phyloP scores from a whole-genome alignment of 2,888 invertebrate species.

The Apodemia hepburni region DNA sequence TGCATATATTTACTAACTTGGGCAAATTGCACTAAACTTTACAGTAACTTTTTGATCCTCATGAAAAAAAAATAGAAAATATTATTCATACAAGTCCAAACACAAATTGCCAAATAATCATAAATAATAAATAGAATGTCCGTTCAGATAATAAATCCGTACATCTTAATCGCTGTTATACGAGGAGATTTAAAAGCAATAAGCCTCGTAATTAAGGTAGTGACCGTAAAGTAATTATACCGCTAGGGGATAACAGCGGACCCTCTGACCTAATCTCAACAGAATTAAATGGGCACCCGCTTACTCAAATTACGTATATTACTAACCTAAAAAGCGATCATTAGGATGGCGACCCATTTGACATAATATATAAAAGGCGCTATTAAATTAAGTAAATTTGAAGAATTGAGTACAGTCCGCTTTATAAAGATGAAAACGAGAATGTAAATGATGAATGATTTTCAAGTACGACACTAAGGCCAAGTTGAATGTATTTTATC shows the following conservation, averaged over 20 bases:
- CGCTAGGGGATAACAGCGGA: slow-evolving; percentile 1
- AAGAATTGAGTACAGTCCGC: not conserved
- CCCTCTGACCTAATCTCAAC: slow-evolving; percentile 32
- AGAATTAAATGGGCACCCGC: slow-evolving; percentile 33
- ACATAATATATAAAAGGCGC: not conserved
- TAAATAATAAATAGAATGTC: no score
- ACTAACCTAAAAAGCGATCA: slow-evolving; percentile 5
- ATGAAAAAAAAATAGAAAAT: no score
- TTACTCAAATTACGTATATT: slow-evolving; percentile 31
- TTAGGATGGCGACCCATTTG: not conserved
- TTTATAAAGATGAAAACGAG: no score
- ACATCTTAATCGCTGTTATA: slow-evolving; percentile 5
- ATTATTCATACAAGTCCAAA: no score
- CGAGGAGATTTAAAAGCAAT: slow-evolving; percentile 10
- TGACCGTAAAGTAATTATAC: slow-evolving; percentile 12
- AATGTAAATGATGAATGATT: no score
- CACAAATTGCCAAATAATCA: no score
- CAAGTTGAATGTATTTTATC: no score
- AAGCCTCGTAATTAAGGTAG: slow-evolving; percentile 12
- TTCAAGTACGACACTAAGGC: no score
- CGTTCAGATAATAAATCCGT: not conserved
- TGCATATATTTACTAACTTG: no score
- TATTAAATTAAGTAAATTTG: slow-evolving; percentile 5
- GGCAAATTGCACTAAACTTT: no score
- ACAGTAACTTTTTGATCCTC: no score